These are phyloP conservation scores for Sebastes hubbsi DNA, from an alignment of 2,797 vertebrate species.

Conservation along the genomic window DNA sequence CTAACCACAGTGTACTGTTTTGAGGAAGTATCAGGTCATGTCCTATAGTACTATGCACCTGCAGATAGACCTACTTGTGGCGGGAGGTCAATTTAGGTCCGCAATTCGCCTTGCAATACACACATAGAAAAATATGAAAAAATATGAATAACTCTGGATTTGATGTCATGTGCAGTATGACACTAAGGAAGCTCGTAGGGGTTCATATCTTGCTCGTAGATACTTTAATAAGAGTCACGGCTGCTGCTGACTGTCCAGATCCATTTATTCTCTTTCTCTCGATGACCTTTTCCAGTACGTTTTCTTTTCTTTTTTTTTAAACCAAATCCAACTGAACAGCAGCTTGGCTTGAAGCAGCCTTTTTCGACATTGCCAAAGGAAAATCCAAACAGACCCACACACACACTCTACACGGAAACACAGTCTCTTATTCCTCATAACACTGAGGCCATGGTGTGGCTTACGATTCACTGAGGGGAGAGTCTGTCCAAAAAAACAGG, in stretches of 20 bases:
- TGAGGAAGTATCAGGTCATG: no score
- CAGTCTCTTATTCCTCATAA: neutral
- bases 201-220: neutral
- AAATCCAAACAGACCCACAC: neutral
- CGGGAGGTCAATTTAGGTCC: no score
- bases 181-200: neutral
- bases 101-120: no score
- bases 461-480: neutral
- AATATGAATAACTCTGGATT: neutral
- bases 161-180: neutral
- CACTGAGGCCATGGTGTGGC: neutral
- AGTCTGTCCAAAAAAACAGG: neutral
- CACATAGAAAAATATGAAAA: no score
- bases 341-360: slow-evolving; percentile 5
- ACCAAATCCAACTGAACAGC: slow-evolving; percentile 4
- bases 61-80: no score
- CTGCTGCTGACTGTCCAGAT: neutral
- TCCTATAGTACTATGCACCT: no score
- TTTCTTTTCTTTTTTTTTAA: neutral
- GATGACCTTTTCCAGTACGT: neutral
- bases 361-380: neutral
- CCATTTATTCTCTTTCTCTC: neutral
- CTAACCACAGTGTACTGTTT: no score
- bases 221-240: neutral
- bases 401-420: neutral